Base-by-base conservation (phyloP, 2,113 vertebrate species). In the Pipa parva region DNA sequence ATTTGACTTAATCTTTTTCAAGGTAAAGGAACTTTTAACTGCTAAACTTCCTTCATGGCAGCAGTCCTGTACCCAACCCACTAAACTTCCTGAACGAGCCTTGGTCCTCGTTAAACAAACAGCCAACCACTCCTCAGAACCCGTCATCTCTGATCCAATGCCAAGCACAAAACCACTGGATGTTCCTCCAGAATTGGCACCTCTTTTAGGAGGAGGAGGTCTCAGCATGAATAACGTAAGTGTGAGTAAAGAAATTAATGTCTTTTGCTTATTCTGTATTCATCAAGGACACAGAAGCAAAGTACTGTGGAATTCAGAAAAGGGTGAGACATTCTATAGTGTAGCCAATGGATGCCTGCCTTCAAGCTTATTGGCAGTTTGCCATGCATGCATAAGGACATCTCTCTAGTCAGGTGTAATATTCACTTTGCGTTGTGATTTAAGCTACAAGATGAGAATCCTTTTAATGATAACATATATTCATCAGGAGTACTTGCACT, bases 11-110 rank as follows among this genome's bases (percentile, higher is more conserved):
- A 22, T 27, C 2, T 61, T 46, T 36, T 57, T 3, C 22, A 76
- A 92, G 91, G 91, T 92, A 57, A 83, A 83, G 73, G 91, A 92
- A 74, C 81, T 92, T 28, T 63, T 92, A 63, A 87, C 85, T 0
- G 83, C 89, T 79, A 92, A 91, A 74, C 77, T 92, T 67, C 89
- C 86, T 0, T 81, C 81, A 5, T 92, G 90, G 91, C 91, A 91
- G 37, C 83, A 86, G 76, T 89, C 90, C 0, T 91, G 91, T 42
- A 83, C 85, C 18, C 89, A 90, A 71, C 90, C 90, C 13, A 92
- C 89, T 1, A 87, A 87, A 56, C 84, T 92, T n/a, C 91, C 91
- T 0, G 91, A 92, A 60, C 83, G 90, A 0, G 91, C 89, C 1
- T 78, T 92, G 31, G 89, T 88, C 56, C 84, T 92, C 76, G 78